Evolutionary conservation across 2,888 invertebrate species (phyloP).

Genomic region (Parelbella ahira): DNA sequence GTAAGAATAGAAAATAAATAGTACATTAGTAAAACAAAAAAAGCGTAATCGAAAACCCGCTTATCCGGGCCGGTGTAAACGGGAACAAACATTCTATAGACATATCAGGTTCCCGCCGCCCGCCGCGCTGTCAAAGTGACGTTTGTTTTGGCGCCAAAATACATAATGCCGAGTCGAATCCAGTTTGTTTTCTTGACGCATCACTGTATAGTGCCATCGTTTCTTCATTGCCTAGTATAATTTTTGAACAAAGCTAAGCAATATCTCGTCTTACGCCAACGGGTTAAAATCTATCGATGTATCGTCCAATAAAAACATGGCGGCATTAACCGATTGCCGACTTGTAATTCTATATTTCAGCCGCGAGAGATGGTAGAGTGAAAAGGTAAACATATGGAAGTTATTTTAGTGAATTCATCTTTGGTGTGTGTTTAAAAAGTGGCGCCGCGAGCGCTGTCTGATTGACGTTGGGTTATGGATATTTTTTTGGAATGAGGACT

Average conservation of each 20-base stretch:
- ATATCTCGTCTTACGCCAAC: conserved; percentile 35
- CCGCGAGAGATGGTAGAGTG: conserved; percentile 74
- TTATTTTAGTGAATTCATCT: conserved; percentile 77
- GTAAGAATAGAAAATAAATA: conserved; percentile 38
- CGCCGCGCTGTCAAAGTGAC: conserved; percentile 78
- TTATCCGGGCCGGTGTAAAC: conserved; percentile 70
- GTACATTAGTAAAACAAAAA: conserved; percentile 43
- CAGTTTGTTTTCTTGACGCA: conserved; percentile 77
- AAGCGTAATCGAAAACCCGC: conserved; percentile 71
- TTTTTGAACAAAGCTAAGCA: conserved; percentile 15
- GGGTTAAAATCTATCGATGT: conserved; percentile 27
- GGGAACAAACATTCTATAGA: conserved; percentile 71
- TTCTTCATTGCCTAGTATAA: conserved; percentile 34
- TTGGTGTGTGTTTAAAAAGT: conserved; percentile 70
- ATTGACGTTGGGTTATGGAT: conserved; percentile 66
- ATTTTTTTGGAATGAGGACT: conserved; percentile 38
- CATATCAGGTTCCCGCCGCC: conserved; percentile 75
- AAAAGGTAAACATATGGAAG: conserved; percentile 72
- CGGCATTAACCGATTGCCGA: conserved; percentile 46
- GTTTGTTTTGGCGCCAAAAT: conserved; percentile 81
- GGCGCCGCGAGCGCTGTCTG: conserved; percentile 61
- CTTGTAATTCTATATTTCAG: conserved; percentile 77
- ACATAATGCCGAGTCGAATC: conserved; percentile 76
- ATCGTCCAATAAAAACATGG: conserved; percentile 17
- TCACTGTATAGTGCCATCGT: conserved; percentile 52